phyloP scores from a whole-genome alignment of 1,140 invertebrate genomes.

The Danaus plexippus region DNA sequence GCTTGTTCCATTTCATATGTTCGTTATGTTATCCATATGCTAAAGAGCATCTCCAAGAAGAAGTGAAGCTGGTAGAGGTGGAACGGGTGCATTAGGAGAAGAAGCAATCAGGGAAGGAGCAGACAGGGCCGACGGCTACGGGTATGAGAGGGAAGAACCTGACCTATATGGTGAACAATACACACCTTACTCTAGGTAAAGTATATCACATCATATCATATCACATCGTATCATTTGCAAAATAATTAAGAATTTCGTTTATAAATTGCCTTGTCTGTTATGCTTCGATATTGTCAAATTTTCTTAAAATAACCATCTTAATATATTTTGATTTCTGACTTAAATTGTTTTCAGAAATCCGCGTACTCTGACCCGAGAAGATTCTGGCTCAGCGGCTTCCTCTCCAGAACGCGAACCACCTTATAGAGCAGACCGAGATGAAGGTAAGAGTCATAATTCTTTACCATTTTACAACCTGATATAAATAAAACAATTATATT shows the following conservation, averaged over 20 bases:
- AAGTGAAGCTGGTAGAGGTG: constrained; percentile 23
- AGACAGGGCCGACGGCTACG: constrained; percentile 22
- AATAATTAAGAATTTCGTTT: no score
- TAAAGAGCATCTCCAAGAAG: constrained; percentile 48
- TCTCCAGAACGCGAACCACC: constrained; percentile 58
- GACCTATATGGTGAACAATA: constrained; percentile 61
- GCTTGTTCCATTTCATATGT: constrained; percentile 12
- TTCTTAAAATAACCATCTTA: no score
- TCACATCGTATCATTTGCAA: no score
- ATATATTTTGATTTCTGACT: neutral
- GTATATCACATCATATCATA: no score
- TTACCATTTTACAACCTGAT: neutral
- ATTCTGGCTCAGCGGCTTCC: constrained; percentile 61
- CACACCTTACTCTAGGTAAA: constrained; percentile 50
- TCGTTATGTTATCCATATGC: constrained; percentile 20
- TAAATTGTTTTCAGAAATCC: constrained; percentile 36
- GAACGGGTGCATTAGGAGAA: constrained; percentile 17
- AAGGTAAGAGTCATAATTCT: constrained; percentile 25
- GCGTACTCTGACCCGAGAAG: constrained; percentile 39
- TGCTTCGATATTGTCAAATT: no score
- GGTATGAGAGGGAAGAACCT: constrained; percentile 51
- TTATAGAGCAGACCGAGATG: constrained; percentile 45
- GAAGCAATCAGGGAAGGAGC: constrained; percentile 20
- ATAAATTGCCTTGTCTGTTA: no score
- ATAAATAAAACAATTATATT: neutral